These are phyloP conservation scores for Vesta saturnalis DNA, from an alignment of 2,888 invertebrate genomes.

Conservation along the genomic window DNA sequence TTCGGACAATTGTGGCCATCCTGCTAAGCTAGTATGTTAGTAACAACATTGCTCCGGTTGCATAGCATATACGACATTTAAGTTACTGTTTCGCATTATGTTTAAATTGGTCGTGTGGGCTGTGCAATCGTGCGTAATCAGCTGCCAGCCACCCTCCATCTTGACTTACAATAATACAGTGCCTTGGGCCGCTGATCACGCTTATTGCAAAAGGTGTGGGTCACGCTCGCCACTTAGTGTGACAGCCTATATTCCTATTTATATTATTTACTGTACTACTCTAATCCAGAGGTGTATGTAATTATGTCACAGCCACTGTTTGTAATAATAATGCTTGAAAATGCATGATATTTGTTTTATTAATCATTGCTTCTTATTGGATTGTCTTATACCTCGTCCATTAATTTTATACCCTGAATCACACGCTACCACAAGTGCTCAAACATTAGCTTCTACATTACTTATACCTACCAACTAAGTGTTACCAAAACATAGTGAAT, in stretches of 20 bases:
- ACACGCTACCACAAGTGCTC: slow-evolving; percentile 44
- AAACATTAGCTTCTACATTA: slow-evolving; percentile 43
- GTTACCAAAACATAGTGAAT: slow-evolving; percentile 36
- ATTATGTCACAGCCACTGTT: slow-evolving; percentile 72
- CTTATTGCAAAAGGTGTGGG: slow-evolving; percentile 60
- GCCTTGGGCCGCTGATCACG: slow-evolving; percentile 64
- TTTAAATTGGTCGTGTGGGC: slow-evolving; percentile 24
- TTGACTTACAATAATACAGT: slow-evolving; percentile 61
- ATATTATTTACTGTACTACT: slow-evolving; percentile 63
- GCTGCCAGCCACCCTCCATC: slow-evolving; percentile 58
- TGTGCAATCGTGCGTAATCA: slow-evolving; percentile 59
- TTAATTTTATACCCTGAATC: slow-evolving; percentile 42
- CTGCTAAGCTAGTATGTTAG: slow-evolving; percentile 40
- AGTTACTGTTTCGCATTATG: not conserved
- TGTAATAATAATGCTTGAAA: slow-evolving; percentile 88
- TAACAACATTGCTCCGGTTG: slow-evolving; percentile 37
- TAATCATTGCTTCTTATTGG: slow-evolving; percentile 64
- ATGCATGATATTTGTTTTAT: slow-evolving; percentile 89
- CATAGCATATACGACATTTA: slow-evolving; percentile 27
- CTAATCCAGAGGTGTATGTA: slow-evolving; percentile 68
- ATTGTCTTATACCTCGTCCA: slow-evolving; percentile 53
- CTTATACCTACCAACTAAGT: slow-evolving; percentile 34
- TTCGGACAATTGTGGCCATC: slow-evolving; percentile 38
- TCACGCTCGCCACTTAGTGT: slow-evolving; percentile 56
- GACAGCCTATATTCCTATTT: slow-evolving; percentile 56